phyloP scores from a whole-genome alignment of 2,113 vertebrate species.

The Clarias batrachus region DNA sequence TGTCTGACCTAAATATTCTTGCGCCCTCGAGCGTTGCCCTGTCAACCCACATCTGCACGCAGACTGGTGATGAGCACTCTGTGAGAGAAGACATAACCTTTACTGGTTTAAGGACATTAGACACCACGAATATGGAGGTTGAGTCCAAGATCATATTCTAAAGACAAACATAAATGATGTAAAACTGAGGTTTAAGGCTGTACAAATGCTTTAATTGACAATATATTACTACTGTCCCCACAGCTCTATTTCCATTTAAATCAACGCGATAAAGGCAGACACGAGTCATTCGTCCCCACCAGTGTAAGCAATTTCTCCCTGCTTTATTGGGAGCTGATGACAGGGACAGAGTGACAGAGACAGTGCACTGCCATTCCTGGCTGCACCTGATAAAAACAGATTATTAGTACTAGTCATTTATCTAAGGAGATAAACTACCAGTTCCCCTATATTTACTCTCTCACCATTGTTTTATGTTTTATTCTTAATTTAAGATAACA shows the following conservation, averaged over 20 bases:
- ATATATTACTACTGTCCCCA: background rate
- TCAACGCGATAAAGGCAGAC: background rate
- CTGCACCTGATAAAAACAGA: constrained; percentile 50
- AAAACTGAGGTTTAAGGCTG: background rate
- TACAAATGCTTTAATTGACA: background rate
- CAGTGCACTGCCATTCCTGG: constrained; percentile 30
- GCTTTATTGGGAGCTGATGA: constrained; percentile 18
- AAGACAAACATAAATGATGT: background rate
- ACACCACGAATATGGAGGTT: constrained; percentile 27
- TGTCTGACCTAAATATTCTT: constrained; percentile 67
- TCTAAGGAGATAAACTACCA: constrained; percentile 43
- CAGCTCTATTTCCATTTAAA: constrained; percentile 4
- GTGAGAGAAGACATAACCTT: constrained; percentile 14
- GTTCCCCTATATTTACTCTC: background rate
- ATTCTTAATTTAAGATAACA: constrained; percentile 49
- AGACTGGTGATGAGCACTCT: constrained; percentile 56
- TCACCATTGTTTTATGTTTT: constrained; percentile 14
- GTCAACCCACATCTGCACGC: constrained; percentile 65
- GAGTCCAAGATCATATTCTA: background rate
- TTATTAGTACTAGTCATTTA: constrained; percentile 49
- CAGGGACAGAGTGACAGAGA: constrained; percentile 42
- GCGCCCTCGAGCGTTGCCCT: constrained; percentile 63
- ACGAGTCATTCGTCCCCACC: constrained; percentile 1
- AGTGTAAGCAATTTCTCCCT: background rate
- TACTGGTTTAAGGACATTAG: constrained; percentile 8